Evolutionary conservation across 2,797 vertebrate species (phyloP).

Genomic region (Thamnophis elegans): DNA sequence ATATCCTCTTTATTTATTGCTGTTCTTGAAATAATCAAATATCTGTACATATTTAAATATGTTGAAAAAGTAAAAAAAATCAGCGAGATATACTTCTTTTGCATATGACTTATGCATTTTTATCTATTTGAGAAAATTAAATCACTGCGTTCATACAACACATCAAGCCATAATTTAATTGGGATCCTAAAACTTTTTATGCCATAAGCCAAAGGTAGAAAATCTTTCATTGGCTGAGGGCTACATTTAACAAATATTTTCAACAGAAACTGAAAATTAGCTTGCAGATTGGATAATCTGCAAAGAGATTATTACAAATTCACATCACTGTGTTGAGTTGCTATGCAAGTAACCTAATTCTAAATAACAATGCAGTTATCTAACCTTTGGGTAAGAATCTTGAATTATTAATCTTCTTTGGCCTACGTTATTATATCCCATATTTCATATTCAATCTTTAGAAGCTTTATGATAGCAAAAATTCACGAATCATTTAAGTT

Average conservation of each 20-base stretch:
- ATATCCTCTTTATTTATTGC: not conserved
- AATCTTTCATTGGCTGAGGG: not conserved
- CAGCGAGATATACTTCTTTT: not conserved
- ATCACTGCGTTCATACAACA: not conserved
- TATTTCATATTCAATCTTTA: not conserved
- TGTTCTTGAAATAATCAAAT: not conserved
- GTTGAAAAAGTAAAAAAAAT: not conserved
- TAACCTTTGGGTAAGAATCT: not conserved
- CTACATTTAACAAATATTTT: not conserved
- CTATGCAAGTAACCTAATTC: not conserved
- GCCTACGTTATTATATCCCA: not conserved
- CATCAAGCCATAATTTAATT: not conserved
- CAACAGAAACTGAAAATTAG: not conserved
- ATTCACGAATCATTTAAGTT: not conserved
- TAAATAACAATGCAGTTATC: not conserved
- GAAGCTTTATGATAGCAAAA: not conserved
- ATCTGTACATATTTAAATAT: not conserved
- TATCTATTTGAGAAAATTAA: not conserved
- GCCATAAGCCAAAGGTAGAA: not conserved
- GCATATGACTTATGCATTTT: not conserved
- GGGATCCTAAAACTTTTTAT: not conserved
- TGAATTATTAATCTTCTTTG: not conserved
- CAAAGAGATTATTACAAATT: not conserved
- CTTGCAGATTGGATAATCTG: not conserved
- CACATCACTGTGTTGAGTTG: not conserved